Base-by-base conservation (phyloP, 2,888 invertebrate species). In the Hirtodrosophila confusa region DNA sequence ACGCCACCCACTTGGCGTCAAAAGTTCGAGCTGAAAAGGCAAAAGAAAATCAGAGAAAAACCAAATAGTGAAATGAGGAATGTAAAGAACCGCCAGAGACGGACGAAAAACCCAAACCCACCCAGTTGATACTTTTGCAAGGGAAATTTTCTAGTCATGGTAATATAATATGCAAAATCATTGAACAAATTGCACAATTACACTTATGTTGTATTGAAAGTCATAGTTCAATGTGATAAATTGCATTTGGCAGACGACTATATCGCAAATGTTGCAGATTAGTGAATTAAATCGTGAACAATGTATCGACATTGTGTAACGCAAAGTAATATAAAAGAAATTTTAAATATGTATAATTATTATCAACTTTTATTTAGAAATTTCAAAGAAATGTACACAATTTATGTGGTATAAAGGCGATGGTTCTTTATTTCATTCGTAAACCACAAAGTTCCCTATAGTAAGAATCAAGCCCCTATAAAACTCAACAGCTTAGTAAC, bases 191-290 rank as follows among this genome's bases (percentile, higher is more conserved):
- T 56, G 48, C 37, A 33, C 55, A 68, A 56, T 68, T 68, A 47
- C 36, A 56, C 31, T 6, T 17, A 33, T 39, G n/a, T 31, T 27
- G 11, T 33, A 48, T 35, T 63, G 67, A 55, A 43, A 60, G 51
- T 68, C 60, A 60, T 12, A 55, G 69, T 67, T 58, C 69, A 68
- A 74, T 69, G 53, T 39, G 41, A 47, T 53, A 6, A 54, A 33
- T 41, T 53, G 47, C 35, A 43, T 36, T 31, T 44, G 4, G 12
- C 27, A 27, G 40, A 23, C 47, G 27, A 29, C 27, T 24, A 39
- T n/a, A 39, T 4, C 24, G 8, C 24, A 33, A 7, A 33, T 10
- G 27, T 31, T 36, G 29, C 7, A 36, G 36, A 9, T 24, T 11
- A 7, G 2, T 27, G 3, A 27, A 27, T 27, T 27, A 4, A 27